Evolutionary conservation across 2,888 invertebrate species (phyloP), one percentile per base, ranked within the genome.

Genomic region (Amblyteles armatorius): DNA sequence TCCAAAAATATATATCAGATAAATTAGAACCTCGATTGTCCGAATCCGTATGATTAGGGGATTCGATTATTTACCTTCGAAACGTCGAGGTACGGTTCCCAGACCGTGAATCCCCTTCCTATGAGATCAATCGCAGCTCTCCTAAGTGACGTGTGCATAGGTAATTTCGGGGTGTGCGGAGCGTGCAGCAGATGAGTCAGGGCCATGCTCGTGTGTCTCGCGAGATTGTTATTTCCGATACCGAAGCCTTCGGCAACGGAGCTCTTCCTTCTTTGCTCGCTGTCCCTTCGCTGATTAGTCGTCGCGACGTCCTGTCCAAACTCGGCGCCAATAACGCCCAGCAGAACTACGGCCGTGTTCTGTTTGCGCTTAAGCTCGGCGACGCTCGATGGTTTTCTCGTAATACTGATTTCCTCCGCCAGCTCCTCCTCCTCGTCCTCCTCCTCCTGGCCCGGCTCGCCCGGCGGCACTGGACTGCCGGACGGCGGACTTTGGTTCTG

Each of bases 291-390:
- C 89, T 96, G 96, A 89, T 95, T 96, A 44, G 96, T 96, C 57
- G 96, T 96, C 0, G 97, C 96, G 73, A 99, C 97, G 92, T 99
- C 99, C 92, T 99, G 98, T 0, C 99, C 99, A 92, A 99, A 99
- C 94, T 99, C 99, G 0, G 99, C 98, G 0, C 99, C 99, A 77
- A 99, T 98, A 0, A 99, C 99, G 0, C 99, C 99, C 57, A 99
- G 94, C 76, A 99, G 94, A 4, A 99, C 98, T 0, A 99, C 99
- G 0, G 99, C 98, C 0, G 99, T 99, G 0, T 99, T 99, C 94
- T 99, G 99, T 91, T 99, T 99, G 6, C 99, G 95, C 89, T 98
- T 98, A 76, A 98, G 94, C 94, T 98, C 98, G 0, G 97, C 97
- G 2, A 97, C 94, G 86, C 97, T 98, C 1, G 98, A 98, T 6